A percentile compares a stretch with the other conserved stretches of the same genome.
Conservation (phyloP, 2,888 invertebrate species). For the Eupithecia dodoneata region DNA sequence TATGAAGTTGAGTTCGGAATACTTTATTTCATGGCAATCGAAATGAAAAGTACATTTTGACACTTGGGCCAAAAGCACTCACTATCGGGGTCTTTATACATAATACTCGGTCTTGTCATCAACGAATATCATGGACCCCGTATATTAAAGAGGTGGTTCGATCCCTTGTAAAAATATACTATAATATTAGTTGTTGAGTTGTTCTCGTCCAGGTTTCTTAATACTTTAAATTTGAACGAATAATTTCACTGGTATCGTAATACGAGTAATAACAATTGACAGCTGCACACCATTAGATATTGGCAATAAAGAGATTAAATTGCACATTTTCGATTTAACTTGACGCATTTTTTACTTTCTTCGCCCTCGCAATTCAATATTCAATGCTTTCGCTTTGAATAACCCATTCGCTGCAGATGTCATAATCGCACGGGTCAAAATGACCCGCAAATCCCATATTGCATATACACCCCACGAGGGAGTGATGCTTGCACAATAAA, state of each 20-base stretch:
- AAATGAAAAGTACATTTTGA: too few species aligned
- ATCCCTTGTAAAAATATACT: too few species aligned
- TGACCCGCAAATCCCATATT: constrained; percentile 52
- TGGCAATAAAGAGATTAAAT: constrained; percentile 8
- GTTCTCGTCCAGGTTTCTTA: neutral
- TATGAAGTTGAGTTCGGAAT: too few species aligned
- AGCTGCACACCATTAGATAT: constrained; percentile 29
- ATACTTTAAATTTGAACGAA: neutral
- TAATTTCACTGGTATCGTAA: neutral
- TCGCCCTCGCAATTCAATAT: constrained; percentile 32
- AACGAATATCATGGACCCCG: too few species aligned
- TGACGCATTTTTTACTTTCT: constrained; percentile 31
- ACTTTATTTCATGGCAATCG: too few species aligned
- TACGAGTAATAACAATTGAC: neutral
- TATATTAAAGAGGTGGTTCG: too few species aligned
- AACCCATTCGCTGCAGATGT: constrained; percentile 44
- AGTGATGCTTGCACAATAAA: constrained; percentile 49
- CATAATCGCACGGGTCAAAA: constrained; percentile 39
- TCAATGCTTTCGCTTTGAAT: constrained; percentile 26
- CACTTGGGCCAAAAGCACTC: too few species aligned
- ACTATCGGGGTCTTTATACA: too few species aligned
- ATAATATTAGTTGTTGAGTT: neutral
- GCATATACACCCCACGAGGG: constrained; percentile 50
- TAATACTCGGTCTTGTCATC: too few species aligned
- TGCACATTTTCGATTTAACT: constrained; percentile 35